phyloP scores from a whole-genome alignment of 2,797 vertebrate species.

The Jordanella pulchra region DNA sequence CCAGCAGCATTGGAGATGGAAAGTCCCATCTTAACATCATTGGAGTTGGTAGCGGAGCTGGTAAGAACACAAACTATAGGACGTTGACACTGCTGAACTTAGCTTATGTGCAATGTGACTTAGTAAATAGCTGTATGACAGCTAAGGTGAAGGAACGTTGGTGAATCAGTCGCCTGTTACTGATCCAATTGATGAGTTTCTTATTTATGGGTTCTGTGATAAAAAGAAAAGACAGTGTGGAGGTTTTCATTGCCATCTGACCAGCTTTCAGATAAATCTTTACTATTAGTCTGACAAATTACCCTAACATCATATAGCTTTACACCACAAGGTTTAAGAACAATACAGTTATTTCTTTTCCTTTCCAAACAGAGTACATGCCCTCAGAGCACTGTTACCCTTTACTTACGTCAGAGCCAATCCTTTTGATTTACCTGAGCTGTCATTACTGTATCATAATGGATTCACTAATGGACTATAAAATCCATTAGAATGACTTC shows the following conservation, averaged over 20 bases:
- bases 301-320: conserved; percentile 18
- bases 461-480: conserved; percentile 50
- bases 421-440: conserved; percentile 49
- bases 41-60: conserved; percentile 89
- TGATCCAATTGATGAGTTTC: conserved; percentile 4
- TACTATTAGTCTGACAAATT: conserved; percentile 26
- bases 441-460: conserved; percentile 44
- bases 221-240: conserved; percentile 33
- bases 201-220: conserved; percentile 30
- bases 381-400: conserved; percentile 33
- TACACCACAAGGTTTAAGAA: conserved; percentile 19
- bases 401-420: conserved; percentile 38
- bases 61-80: conserved; percentile 68
- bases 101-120: conserved; percentile 10
- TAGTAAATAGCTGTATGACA: conserved; percentile 26
- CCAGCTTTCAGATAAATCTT: conserved; percentile 36
- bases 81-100: conserved; percentile 22
- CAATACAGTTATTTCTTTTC: conserved; percentile 24
- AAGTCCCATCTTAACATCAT: conserved; percentile 86
- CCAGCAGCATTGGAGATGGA: conserved; percentile 82
- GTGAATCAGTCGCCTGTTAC: conserved; percentile 7
- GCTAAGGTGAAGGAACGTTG: conserved; percentile 23
- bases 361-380: conserved; percentile 7
- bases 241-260: conserved; percentile 23
- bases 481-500: conserved; percentile 43